Evolutionary conservation across 2,888 invertebrate species (phyloP), one percentile per base, ranked within the genome.

Genomic region (Hecatera dysodea): DNA sequence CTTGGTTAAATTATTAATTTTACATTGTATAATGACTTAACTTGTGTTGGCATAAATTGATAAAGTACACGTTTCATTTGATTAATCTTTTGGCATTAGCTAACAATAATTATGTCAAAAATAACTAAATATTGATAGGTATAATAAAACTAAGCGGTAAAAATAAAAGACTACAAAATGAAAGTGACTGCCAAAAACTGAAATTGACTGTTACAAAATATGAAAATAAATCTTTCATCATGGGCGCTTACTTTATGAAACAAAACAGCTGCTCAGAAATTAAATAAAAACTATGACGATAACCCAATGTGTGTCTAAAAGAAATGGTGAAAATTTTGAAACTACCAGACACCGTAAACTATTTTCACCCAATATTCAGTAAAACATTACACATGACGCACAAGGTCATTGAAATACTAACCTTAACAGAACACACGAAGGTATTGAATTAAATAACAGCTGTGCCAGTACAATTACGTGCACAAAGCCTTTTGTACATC

Each of bases 401-500:
- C 8, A 27, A 39, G 3, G 27, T 6, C 50, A 66, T 2, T 2
- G 52, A 12, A 62, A 57, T 33, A 63, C 46, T 24, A 39, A 53
- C 46, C 36, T 24, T 67, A 75, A 33, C 22, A 6, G 2, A 42
- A 44, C 7, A 2, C 3, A 19, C n/a, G 42, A 48, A 33, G 42
- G 53, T 60, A 27, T 19, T 1, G 22, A 67, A 60, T 75, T 44
- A 27, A 42, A 11, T 42, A 44, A 59, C 57, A 67, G 19, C 19
- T 48, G n/a, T 2, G 19, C 17, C 6, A n/a, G n/a, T 27, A 44
- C 17, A 67, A 57, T 56, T 50, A 71, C n/a, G 12, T 27, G 19
- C 24, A 65, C 50, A 57, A 67, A 73, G 69, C 48, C 67, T 71
- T 67, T 71, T 69, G 73, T 73, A 42, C 24, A 29, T 44, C 36